Conservation (phyloP, 2,113 vertebrate genomes). For the Toxotes jaculatrix region DNA sequence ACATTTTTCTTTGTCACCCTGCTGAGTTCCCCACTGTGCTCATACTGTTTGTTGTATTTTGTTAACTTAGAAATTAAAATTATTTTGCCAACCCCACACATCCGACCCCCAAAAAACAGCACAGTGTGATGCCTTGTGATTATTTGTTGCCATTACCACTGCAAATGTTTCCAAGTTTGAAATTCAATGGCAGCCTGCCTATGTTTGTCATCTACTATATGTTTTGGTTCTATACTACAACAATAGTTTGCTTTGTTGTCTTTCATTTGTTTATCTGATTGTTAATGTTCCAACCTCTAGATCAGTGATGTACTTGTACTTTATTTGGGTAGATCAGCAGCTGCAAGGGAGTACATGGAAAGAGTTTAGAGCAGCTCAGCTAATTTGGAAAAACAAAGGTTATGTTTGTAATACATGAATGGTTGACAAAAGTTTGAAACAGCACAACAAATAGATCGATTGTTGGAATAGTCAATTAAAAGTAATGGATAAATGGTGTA, state of each 20-base stretch:
- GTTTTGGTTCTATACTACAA: not conserved
- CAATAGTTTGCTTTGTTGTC: not conserved
- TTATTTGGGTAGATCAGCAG: not conserved
- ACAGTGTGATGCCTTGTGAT: not conserved
- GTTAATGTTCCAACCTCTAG: not conserved
- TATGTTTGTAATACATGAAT: not conserved
- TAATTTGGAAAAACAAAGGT: no score
- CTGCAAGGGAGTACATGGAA: no score
- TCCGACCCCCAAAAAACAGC: not conserved
- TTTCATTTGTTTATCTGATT: not conserved
- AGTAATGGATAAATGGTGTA: no score
- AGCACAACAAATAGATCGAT: no score
- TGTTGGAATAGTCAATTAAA: no score
- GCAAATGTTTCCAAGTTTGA: not conserved
- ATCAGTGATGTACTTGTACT: not conserved
- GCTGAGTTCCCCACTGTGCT: not conserved
- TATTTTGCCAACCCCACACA: constrained; percentile 21
- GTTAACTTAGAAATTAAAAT: constrained; percentile 7
- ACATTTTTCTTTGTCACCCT: not conserved
- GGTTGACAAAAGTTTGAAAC: no score
- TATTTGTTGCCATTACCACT: not conserved
- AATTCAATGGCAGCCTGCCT: not conserved
- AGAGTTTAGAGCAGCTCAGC: no score
- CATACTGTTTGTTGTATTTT: constrained; percentile 17
- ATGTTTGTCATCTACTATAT: not conserved